These are phyloP conservation scores for Hymenochirus boettgeri DNA, from an alignment of 2,113 vertebrate species.

Conservation along the genomic window DNA sequence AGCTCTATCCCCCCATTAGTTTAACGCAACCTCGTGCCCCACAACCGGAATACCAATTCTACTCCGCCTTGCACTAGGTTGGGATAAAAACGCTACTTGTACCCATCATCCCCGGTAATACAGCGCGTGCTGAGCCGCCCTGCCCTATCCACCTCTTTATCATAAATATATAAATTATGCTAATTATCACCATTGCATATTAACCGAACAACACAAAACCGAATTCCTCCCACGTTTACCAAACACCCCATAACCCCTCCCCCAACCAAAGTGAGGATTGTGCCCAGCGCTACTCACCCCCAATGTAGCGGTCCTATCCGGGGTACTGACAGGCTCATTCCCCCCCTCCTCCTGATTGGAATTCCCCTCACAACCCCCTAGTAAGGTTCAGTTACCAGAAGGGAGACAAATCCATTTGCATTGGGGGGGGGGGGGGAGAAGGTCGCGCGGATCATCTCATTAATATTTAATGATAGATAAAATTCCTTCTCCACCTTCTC, in stretches of 20 bases:
- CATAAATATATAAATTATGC: conserved; percentile 99
- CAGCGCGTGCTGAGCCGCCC: conserved; percentile 29
- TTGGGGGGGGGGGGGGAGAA: conserved; percentile 68
- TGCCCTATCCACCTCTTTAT: conserved; percentile 71
- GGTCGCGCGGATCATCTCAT: conserved; percentile 50
- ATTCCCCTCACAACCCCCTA: conserved; percentile 76
- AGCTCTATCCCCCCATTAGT: not conserved
- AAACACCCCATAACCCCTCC: conserved; percentile 55
- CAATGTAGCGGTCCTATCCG: not conserved
- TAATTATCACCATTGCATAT: conserved; percentile 96
- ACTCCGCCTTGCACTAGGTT: too few relatives aligned
- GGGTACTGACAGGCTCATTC: not conserved
- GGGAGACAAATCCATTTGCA: conserved; percentile 71
- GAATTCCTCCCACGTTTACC: conserved; percentile 59
- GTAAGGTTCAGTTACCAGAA: conserved; percentile 65
- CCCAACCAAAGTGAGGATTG: not conserved
- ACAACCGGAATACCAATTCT: too few relatives aligned
- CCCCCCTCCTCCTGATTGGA: conserved; percentile 68
- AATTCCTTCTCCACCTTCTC: conserved; percentile 10
- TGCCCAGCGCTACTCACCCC: not conserved
- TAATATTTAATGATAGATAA: conserved; percentile 65
- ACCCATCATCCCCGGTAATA: not conserved
- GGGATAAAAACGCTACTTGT: too few relatives aligned
- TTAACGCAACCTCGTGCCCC: too few relatives aligned
- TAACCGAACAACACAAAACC: conserved; percentile 73